Evolutionary conservation across 2,888 invertebrate genomes (phyloP), one percentile per base, ranked within the genome.

Genomic region (Hemithea aestivaria): DNA sequence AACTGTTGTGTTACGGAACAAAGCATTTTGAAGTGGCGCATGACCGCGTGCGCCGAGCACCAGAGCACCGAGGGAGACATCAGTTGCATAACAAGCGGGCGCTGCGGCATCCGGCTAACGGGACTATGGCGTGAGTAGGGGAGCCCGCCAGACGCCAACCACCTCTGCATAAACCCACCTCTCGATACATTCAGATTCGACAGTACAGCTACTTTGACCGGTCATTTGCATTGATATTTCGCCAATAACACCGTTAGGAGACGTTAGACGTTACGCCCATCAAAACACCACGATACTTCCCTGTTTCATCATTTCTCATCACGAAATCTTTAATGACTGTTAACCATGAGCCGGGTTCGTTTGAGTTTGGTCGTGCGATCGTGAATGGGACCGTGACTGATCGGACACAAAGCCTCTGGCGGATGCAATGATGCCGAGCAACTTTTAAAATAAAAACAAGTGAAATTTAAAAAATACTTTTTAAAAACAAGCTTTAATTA

Each of bases 71-170:
- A 66, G 68, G 65, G 66, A 72, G 66, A 67, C 73, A 70, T 77
- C 72, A 61, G 69, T 82, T 81, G 81, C 83, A 82, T 82, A 82
- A 83, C 73, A 71, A 82, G 74, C 75, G 70, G 58, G 66, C 67
- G 73, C 74, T 66, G 58, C 66, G 70, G 71, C 62, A 66, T 82
- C 77, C 82, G 79, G 65, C 62, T 84, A 83, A 83, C 82, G 83
- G 83, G 68, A 79, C 66, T 48, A 51, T 53, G 62, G 61, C 52
- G 61, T 58, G 67, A 62, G 63, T 57, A 43, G 56, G 55, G 65
- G 60, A 59, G 56, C 53, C 53, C 47, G 16, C 16, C 52, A 26
- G 16, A 10, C 11, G 44, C 57, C 44, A 57, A 45, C 51, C 62
- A 53, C 51, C 60, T 57, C 56, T 40, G 51, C 53, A 58, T 56